Base-by-base conservation (phyloP, 2,113 vertebrate genomes). In the Arvicanthis niloticus region DNA sequence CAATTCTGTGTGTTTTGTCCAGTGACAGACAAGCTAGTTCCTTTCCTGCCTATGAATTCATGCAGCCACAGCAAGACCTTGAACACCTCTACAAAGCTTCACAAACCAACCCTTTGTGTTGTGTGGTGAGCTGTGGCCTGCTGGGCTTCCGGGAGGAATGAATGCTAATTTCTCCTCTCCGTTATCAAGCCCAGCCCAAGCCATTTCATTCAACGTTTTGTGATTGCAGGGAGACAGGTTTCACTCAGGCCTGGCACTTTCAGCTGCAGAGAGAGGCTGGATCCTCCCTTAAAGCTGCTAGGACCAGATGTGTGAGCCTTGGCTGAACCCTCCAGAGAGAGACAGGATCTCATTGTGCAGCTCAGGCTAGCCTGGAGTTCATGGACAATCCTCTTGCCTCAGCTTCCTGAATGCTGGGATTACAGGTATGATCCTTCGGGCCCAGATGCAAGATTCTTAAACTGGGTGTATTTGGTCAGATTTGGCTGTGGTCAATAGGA, bases 211-310 rank as follows among this genome's bases (percentile, higher is more conserved):
- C 90, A 98, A 97, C 97, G 97, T 93, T 96, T 97, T 94, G 89
- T n/a, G 58, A 94, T 95, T 82, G 98, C 95, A 89, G 88, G 11
- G 89, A 95, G 98, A 97, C 97, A 93, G 97, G 94, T 97, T 98
- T 94, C 95, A 42, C 68, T 29, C 4, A 88, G 94, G 93, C 96
- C 73, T 88, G 96, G 91, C 72, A 89, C 96, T 93, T 95, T 91
- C 22, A 76, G 94, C 97, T 94, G 42, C 91, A 96, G 51, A 72
- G 77, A 51, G 85, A 48, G 40, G 53, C 60, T 60, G 22, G 6
- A 24, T 21, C 3, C 40, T 24, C 62, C 91, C 45, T 31, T 48
- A 9, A 37, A 48, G 17, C 42, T 77, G 0, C 2, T 21, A 37
- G 24, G 51, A 13, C 34, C 60, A 93, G 77, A 21, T 34, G 29